Evolutionary conservation across 2,113 vertebrate genomes (phyloP).

Genomic region (Xenus cinereus): DNA sequence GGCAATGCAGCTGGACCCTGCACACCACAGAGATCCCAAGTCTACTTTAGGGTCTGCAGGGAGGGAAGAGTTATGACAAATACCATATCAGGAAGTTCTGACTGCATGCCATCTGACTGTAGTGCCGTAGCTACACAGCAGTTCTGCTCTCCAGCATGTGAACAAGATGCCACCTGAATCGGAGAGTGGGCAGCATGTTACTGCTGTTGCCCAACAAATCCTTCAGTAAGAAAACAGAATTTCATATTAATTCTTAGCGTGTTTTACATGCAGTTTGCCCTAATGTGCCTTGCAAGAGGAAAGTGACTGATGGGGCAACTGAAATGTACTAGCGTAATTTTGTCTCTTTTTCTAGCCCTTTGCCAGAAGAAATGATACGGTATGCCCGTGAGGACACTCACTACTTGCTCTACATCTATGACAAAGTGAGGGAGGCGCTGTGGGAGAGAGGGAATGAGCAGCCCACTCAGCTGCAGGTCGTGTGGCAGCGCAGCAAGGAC

Average conservation of each 20-base stretch:
- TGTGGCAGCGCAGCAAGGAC: constrained; percentile 91
- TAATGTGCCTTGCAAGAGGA: neutral
- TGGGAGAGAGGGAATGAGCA: constrained; percentile 80
- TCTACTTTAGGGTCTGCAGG: neutral
- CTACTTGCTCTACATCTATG: constrained; percentile 94
- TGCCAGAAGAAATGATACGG: constrained; percentile 91
- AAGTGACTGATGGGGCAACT: accelerated
- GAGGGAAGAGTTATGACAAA: neutral
- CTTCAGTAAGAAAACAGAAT: neutral
- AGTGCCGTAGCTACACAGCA: neutral
- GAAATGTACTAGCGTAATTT: neutral
- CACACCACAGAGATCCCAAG: neutral
- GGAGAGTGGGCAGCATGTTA: neutral
- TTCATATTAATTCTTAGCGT: neutral
- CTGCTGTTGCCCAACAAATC: neutral
- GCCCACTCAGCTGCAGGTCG: constrained; percentile 80
- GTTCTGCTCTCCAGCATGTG: accelerated
- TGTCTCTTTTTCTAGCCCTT: constrained; percentile 75
- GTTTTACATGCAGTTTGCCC: neutral
- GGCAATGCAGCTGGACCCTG: neutral
- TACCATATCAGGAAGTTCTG: neutral
- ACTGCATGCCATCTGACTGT: neutral
- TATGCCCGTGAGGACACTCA: constrained; percentile 94
- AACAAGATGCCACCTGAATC: neutral
- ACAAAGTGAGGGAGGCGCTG: constrained; percentile 81